Evolutionary conservation across 2,113 vertebrate species (phyloP).

Genomic region (Capricornis sumatraensis): DNA sequence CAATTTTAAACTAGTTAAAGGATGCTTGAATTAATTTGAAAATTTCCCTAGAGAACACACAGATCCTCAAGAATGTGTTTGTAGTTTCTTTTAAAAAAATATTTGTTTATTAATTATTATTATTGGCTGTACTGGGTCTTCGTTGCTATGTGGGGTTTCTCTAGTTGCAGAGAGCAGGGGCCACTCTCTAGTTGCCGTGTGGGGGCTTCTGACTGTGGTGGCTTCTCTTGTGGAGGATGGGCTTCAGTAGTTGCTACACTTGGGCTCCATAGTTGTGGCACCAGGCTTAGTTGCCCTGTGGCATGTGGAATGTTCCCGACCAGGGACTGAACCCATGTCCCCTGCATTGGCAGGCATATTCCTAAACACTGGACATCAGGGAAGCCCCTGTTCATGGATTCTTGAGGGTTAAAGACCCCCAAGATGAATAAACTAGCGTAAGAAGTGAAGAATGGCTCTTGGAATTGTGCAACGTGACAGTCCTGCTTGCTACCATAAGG

Average conservation of each 20-base stretch:
- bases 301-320: neutral
- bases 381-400: neutral
- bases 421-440: neutral
- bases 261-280: neutral
- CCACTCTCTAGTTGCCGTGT: neutral
- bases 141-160: neutral
- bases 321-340: neutral
- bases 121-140: neutral
- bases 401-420: neutral
- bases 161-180: neutral
- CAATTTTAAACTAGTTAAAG: constrained; percentile 9
- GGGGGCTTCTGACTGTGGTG: neutral
- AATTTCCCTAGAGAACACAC: constrained; percentile 8
- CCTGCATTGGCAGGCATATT: neutral
- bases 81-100: neutral
- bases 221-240: neutral
- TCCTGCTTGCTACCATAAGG: neutral
- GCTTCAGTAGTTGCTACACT: neutral
- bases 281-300: neutral
- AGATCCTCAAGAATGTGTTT: constrained; percentile 4
- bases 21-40: constrained; percentile 27
- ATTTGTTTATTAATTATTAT: neutral
- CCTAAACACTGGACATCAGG: neutral
- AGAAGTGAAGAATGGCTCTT: neutral
- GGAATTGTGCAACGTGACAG: neutral